Evolutionary conservation across 2,113 vertebrate genomes (phyloP).

Genomic region (Anhinga rufa): DNA sequence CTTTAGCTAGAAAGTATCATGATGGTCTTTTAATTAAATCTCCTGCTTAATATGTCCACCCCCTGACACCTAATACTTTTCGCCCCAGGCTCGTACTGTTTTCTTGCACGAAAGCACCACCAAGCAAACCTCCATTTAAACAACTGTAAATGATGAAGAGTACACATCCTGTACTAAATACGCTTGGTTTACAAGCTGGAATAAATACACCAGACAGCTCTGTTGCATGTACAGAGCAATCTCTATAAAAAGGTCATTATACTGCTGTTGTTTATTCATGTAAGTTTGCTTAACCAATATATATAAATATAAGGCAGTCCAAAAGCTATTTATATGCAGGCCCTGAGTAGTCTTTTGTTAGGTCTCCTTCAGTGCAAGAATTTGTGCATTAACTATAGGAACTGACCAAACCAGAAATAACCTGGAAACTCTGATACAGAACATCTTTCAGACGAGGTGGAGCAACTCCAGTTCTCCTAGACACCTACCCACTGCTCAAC

Average conservation of each 20-base stretch:
- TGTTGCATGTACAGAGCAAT: background rate
- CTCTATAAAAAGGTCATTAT: conserved; percentile 4
- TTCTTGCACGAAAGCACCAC: background rate
- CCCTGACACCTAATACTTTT: background rate
- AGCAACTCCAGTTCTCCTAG: background rate
- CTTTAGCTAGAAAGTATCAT: background rate
- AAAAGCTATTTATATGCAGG: background rate
- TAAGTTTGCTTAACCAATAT: conserved; percentile 7
- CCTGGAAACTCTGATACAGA: background rate
- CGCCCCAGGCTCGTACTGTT: background rate
- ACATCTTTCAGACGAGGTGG: background rate
- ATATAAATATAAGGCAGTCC: background rate
- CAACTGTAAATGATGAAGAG: conserved; percentile 10
- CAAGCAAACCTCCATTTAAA: background rate
- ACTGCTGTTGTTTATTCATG: conserved; percentile 12
- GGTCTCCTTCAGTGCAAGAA: background rate
- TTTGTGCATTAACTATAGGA: background rate
- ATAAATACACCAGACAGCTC: background rate
- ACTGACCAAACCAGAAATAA: background rate
- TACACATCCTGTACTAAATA: conserved; percentile 31
- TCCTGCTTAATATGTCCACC: background rate
- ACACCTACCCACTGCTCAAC: background rate
- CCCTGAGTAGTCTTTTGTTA: background rate
- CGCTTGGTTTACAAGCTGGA: background rate
- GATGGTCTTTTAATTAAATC: background rate